Conservation (phyloP, 2,797 vertebrate species). For the Tolypeutes matacus region DNA sequence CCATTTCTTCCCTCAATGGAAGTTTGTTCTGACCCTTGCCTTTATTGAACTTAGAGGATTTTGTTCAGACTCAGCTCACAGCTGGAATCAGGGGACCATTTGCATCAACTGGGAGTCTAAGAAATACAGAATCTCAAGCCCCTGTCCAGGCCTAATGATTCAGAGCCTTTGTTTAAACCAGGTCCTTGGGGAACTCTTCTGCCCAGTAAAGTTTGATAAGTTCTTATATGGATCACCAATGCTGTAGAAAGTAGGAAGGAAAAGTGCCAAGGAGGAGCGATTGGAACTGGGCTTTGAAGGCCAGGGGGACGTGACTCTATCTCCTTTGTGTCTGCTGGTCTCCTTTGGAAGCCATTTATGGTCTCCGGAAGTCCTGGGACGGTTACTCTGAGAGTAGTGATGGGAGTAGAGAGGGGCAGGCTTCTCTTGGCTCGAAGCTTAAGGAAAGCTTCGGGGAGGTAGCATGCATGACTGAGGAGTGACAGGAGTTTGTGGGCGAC, state of each 20-base stretch:
- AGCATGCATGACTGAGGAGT: neutral
- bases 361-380: neutral
- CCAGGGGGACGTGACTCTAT: neutral
- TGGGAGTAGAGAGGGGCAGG: neutral
- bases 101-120: neutral
- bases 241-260: neutral
- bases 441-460: neutral
- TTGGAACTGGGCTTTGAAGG: neutral
- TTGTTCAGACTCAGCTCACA: neutral
- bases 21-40: neutral
- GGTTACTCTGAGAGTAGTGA: neutral
- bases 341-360: slow-evolving; percentile 36
- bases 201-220: neutral
- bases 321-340: neutral
- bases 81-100: neutral
- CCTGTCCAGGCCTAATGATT: neutral
- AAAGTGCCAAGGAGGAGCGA: neutral
- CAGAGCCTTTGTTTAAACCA: slow-evolving; percentile 15
- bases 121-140: neutral
- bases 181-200: neutral
- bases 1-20: neutral
- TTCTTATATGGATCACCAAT: neutral
- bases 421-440: slow-evolving; percentile 6
- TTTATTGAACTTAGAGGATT: neutral
- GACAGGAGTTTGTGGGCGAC: neutral